Base-by-base conservation (phyloP, 2,113 vertebrate species). In the Vicugna pacos region DNA sequence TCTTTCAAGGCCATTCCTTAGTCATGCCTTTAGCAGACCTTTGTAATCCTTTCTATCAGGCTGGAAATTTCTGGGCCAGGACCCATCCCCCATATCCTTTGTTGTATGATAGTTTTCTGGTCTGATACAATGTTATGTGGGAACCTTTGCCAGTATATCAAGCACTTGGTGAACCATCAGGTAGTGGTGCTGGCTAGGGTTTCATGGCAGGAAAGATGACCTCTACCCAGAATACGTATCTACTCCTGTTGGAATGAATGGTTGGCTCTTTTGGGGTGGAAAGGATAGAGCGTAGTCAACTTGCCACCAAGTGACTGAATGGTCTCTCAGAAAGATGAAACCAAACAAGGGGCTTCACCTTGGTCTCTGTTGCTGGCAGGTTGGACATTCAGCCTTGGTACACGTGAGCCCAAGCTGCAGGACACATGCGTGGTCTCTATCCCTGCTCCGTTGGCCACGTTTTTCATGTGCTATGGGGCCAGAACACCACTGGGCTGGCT, bases 401-500 rank as follows among this genome's bases (percentile, higher is more conserved):
- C 17, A 28, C 20, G 5, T 8, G n/a, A 72, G 17, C 35, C 77
- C 10, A 15, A 4, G 30, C 19, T 65, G 20, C 26, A 52, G 14
- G 20, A 28, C 19, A 38, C 26, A 35, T 35, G 11, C 8, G 10
- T 24, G 28, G 56, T 54, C 15, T 58, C 19, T 46, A 19, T 35
- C 5, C 85, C 15, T 91, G 9, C 11, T 28, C 13, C 14, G 8
- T 28, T 0, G 0, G 26, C 19, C 10, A 15, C 42, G 50, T 73
- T n/a, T 8, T n/a, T 15, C 46, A 52, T 17, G 7, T 60, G 2
- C 2, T 65, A 1, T 82, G 3, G 11, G 42, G 30, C 3, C 32
- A 50, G 0, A 35, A 16, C 15, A 72, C 22, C 7, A 26, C 5
- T 32, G 56, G 0, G 50, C 30, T 38, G 11, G 7, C 19, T n/a